phyloP scores from a whole-genome alignment of 2,888 invertebrate species.

The Drosophila prolongata region DNA sequence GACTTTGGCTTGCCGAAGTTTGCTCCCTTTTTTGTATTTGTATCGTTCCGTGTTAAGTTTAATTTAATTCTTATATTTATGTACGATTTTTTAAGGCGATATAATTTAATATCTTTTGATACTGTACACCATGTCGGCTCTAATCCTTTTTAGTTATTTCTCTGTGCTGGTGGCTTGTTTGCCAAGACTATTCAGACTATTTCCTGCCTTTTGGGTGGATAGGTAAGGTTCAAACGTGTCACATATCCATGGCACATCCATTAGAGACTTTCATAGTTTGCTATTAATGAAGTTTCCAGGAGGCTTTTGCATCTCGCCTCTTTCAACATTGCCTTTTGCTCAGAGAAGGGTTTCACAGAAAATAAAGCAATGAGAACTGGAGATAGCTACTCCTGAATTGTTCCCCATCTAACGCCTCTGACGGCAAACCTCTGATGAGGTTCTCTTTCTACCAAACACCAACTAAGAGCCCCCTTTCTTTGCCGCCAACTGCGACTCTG shows the following conservation, averaged over 20 bases:
- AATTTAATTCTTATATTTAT: too few species aligned
- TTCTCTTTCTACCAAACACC: slow-evolving; percentile 22
- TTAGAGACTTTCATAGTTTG: slow-evolving; percentile 63
- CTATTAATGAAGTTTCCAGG: slow-evolving; percentile 74
- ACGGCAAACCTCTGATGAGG: slow-evolving; percentile 41
- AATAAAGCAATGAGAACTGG: slow-evolving; percentile 16
- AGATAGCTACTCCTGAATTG: slow-evolving; percentile 46
- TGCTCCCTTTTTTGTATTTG: too few species aligned
- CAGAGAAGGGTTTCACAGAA: slow-evolving; percentile 44
- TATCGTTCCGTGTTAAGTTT: too few species aligned
- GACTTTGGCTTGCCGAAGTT: too few species aligned
- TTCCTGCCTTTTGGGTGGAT: slow-evolving; percentile 49
- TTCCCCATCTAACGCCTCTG: slow-evolving; percentile 35
- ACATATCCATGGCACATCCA: slow-evolving; percentile 51
- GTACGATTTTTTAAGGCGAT: too few species aligned
- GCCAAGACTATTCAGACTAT: slow-evolving; percentile 48
- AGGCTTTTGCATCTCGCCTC: slow-evolving; percentile 34
- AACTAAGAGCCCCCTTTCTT: slow-evolving; percentile 7
- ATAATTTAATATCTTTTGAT: background rate
- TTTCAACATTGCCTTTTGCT: slow-evolving; percentile 21
- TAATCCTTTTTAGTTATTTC: slow-evolving; percentile 16
- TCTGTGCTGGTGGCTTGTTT: slow-evolving; percentile 21
- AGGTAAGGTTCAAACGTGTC: slow-evolving; percentile 16
- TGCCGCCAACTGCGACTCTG: slow-evolving; percentile 15
- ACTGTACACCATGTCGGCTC: slow-evolving; percentile 7